Evolutionary conservation across 1,140 invertebrate genomes (phyloP), one percentile per base, ranked within the genome.

Genomic region (Elymnias hypermnestra): DNA sequence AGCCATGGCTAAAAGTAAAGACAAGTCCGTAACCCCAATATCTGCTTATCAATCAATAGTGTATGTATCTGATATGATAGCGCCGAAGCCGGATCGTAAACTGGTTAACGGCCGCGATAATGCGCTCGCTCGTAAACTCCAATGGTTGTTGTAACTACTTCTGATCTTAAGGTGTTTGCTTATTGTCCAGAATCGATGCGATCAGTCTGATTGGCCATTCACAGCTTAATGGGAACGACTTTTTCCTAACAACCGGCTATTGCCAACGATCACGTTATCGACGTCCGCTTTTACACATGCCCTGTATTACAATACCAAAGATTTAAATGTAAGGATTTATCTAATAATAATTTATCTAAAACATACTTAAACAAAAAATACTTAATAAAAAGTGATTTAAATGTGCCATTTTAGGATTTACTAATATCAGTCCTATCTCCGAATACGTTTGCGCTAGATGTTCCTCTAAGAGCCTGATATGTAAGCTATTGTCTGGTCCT

Each of bases 121-220:
- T 33, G n/a, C 15, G 13, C 31, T 33, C 31, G 14, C 14, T 33
- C 31, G 31, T 33, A 33, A 33, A 33, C 14, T 8, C 15, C 26
- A 6, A 33, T 17, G 31, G 31, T 15, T 33, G 13, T 33, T 33
- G 31, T 33, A 33, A 33, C 31, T 33, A 33, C 31, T 33, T 33
- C 31, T 17, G 31, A 17, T 3, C 31, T n/a, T 10, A 33, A 33
- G 31, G 31, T 33, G 31, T 33, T 33, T 33, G 31, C 26, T 29
- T 29, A 29, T 29, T 29, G 31, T 17, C 31, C 13, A 33, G 13
- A 17, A 29, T 29, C 26, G 26, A 29, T 29, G 26, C 26, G 26
- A 29, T 29, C 26, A 13, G 31, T 10, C 13, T 33, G 31, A 33
- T 33, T 33, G 31, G 31, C 5, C 13, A 33, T 33, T 12, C 13